A percentile compares a stretch with the other conserved stretches of the same genome.
phyloP scores from a whole-genome alignment of 2,888 invertebrate genomes.

The Spatulosminthurus flaviceps region DNA sequence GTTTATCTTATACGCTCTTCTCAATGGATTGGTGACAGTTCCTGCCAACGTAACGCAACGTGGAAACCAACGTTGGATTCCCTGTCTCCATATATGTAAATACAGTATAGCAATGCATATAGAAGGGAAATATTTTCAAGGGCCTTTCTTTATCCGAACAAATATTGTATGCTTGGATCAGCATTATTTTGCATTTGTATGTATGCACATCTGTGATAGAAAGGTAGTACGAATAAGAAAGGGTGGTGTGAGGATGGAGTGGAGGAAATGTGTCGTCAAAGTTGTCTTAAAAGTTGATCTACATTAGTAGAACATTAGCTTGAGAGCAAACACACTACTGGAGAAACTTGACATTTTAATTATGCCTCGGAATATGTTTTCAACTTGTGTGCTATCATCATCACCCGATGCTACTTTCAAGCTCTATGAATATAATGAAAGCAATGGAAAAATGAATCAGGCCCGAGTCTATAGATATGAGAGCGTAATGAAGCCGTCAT shows the following conservation, averaged over 20 bases:
- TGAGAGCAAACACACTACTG: not conserved
- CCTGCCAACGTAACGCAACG: not conserved
- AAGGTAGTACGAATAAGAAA: no score
- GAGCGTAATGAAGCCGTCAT: conserved; percentile 43
- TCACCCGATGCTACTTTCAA: conserved; percentile 7
- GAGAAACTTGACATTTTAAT: conserved; percentile 9
- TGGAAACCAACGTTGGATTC: no score
- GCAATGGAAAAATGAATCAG: conserved; percentile 10
- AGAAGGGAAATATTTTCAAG: not conserved
- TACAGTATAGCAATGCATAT: not conserved
- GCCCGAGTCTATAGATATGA: not conserved
- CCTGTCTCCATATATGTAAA: no score
- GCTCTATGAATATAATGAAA: conserved; percentile 14
- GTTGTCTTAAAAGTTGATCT: not conserved
- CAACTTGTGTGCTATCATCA: not conserved
- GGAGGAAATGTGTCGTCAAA: no score
- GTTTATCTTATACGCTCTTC: conserved; percentile 23
- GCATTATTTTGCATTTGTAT: no score
- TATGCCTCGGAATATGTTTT: not conserved
- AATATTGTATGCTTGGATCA: no score
- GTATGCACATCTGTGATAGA: no score
- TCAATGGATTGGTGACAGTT: conserved; percentile 32
- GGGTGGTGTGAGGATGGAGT: no score
- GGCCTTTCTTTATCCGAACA: no score
- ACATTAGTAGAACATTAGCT: not conserved